Evolutionary conservation across 2,797 vertebrate genomes (phyloP), one percentile per base, ranked within the genome.

Genomic region (Rhodeus uyekii): DNA sequence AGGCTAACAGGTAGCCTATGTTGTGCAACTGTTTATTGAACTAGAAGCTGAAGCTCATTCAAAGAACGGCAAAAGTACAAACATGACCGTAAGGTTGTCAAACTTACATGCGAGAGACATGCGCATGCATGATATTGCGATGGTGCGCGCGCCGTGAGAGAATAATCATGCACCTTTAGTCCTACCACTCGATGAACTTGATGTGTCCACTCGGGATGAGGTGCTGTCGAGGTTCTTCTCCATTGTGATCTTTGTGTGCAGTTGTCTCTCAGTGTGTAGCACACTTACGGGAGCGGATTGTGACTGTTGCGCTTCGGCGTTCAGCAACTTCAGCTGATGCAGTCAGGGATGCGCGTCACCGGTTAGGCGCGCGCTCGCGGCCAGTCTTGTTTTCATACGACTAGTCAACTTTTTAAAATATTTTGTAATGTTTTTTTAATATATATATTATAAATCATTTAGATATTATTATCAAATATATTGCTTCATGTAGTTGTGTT

Each of bases 151-250:
- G 36, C 58, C 46, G 12, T 4, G 19, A 14, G 13, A 60, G n/a
- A 42, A 68, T 22, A 78, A 86, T 55, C 92, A 44, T 80, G 91
- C 92, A 58, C 14, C 39, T 60, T 39, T 90, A 61, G 89, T 95
- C 97, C 96, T 97, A 98, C 97, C 97, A 89, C 96, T 92, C 87
- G 96, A 92, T 73, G 96, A 96, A 83, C 90, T 90, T 65, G 92
- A 90, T 68, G 95, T 93, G 80, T 97, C 96, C 93, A 96, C 95
- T 76, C 92, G 94, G 6, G 91, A 95, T 8, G 96, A 97, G 79
- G 96, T 88, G 92, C 95, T 97, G 69, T 95, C 94, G 92, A 96
- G 92, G 86, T 93, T 91, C 88, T 94, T 90, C 0, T 95, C 93
- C 97, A 98, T 98, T 64, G 42, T 87, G 38, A 55, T 42, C 6